phyloP scores from a whole-genome alignment of 2,888 invertebrate genomes.

The Leptopilina myrica region DNA sequence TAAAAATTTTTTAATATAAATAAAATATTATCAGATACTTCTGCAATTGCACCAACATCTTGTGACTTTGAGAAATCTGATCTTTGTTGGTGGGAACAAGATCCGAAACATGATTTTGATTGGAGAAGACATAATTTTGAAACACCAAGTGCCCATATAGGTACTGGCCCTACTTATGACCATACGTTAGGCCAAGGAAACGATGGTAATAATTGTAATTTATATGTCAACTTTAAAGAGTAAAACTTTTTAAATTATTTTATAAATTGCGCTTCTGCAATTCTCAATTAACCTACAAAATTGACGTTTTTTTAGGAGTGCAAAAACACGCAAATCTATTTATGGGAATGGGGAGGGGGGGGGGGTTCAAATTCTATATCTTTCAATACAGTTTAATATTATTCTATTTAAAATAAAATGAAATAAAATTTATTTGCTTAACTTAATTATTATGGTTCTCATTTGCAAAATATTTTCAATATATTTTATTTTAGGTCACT shows the following conservation, averaged over 20 bases:
- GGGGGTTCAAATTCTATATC: too few relatives aligned
- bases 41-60: constrained; percentile 74
- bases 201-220: constrained; percentile 73
- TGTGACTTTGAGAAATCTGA: constrained; percentile 84
- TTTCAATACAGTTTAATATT: too few relatives aligned
- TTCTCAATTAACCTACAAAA: too few relatives aligned
- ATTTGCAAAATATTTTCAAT: too few relatives aligned
- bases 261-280: too few relatives aligned
- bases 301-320: too few relatives aligned
- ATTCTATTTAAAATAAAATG: constrained; percentile 10
- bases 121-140: constrained; percentile 83
- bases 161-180: constrained; percentile 87
- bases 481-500: constrained; percentile 81
- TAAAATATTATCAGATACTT: constrained; percentile 68
- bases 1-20: background rate
- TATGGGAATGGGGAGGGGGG: too few relatives aligned
- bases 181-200: constrained; percentile 82
- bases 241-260: background rate
- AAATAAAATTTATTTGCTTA: background rate
- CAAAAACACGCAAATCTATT: too few relatives aligned
- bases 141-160: constrained; percentile 82
- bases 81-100: constrained; percentile 89
- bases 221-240: too few relatives aligned
- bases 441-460: background rate
- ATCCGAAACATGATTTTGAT: constrained; percentile 84